Conservation (phyloP, 2,797 vertebrate species). For the Acanthurus leucopareius region DNA sequence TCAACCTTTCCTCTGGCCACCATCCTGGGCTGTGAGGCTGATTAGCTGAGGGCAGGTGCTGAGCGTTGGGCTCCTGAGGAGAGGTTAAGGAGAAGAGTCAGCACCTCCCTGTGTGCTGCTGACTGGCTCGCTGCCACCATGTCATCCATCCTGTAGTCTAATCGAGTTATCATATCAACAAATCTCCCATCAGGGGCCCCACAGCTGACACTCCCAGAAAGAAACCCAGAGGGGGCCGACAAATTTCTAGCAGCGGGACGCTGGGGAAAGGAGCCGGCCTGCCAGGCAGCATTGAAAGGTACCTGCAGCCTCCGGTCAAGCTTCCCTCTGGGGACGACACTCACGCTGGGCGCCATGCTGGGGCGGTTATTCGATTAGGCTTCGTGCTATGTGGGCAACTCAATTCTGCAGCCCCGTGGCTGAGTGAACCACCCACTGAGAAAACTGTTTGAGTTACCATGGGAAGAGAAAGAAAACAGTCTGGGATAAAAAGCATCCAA, state of each 20-base stretch:
- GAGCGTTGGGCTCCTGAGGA: constrained; percentile 86
- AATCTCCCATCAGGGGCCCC: constrained; percentile 87
- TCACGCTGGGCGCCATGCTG: constrained; percentile 91
- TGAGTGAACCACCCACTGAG: constrained; percentile 79
- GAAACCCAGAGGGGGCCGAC: constrained; percentile 82
- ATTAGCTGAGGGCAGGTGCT: constrained; percentile 85
- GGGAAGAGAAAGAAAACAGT: constrained; percentile 64
- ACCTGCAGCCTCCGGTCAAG: constrained; percentile 89
- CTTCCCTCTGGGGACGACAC: constrained; percentile 83
- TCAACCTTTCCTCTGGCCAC: constrained; percentile 59
- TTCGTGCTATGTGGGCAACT: constrained; percentile 84
- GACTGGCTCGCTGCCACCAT: constrained; percentile 79
- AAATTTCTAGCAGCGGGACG: constrained; percentile 88
- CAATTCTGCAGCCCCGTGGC: constrained; percentile 79
- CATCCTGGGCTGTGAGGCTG: constrained; percentile 70
- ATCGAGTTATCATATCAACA: constrained; percentile 91
- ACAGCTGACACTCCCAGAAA: constrained; percentile 84
- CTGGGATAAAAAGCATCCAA: constrained; percentile 69
- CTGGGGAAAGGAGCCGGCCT: constrained; percentile 82
- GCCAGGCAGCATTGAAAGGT: constrained; percentile 89
- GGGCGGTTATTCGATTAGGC: constrained; percentile 91
- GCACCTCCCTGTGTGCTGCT: constrained; percentile 80
- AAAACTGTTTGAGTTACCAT: constrained; percentile 76
- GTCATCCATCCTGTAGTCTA: constrained; percentile 86
- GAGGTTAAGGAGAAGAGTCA: constrained; percentile 91